Percentiles rank a stretch among this genome's conserved stretches.
These are phyloP conservation scores for Achroia grisella DNA, from an alignment of 1,140 invertebrate species.

Conservation along the genomic window DNA sequence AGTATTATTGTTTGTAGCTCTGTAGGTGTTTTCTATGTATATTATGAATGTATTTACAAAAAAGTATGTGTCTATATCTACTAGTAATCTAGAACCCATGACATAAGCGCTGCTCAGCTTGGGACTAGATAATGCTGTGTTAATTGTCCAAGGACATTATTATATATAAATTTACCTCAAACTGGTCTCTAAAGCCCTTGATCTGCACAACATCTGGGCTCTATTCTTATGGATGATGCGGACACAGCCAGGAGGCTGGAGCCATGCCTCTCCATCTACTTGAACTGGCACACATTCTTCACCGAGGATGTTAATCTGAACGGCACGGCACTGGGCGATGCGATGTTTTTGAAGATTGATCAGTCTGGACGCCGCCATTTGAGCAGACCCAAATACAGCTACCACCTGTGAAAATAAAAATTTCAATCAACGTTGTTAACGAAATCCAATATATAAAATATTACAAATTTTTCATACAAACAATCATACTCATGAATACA, in stretches of 20 bases:
- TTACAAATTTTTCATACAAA: too few species aligned
- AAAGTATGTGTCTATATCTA: too few species aligned
- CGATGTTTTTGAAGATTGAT: constrained; percentile 97
- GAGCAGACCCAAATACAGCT: constrained; percentile 96
- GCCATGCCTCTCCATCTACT: constrained; percentile 98
- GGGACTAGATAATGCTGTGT: too few species aligned
- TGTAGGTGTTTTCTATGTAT: too few species aligned
- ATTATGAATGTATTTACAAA: too few species aligned
- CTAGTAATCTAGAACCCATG: too few species aligned
- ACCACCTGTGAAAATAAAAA: constrained; percentile 83
- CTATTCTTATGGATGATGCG: constrained; percentile 97
- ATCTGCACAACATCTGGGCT: constrained; percentile 95
- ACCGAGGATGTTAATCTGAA: constrained; percentile 96
- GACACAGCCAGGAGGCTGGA: constrained; percentile 97
- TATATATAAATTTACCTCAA: constrained; percentile 72
- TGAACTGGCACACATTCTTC: constrained; percentile 92
- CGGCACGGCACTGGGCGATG: constrained; percentile 95
- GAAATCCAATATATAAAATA: too few species aligned
- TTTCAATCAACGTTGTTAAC: too few species aligned
- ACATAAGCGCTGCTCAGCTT: too few species aligned
- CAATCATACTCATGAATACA: too few species aligned
- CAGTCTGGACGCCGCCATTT: constrained; percentile 96
- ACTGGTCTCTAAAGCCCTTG: constrained; percentile 91
- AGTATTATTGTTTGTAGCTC: too few species aligned
- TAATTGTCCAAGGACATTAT: too few species aligned